Evolutionary conservation across 1,140 invertebrate genomes (phyloP).

Genomic region (Pinna nobilis): DNA sequence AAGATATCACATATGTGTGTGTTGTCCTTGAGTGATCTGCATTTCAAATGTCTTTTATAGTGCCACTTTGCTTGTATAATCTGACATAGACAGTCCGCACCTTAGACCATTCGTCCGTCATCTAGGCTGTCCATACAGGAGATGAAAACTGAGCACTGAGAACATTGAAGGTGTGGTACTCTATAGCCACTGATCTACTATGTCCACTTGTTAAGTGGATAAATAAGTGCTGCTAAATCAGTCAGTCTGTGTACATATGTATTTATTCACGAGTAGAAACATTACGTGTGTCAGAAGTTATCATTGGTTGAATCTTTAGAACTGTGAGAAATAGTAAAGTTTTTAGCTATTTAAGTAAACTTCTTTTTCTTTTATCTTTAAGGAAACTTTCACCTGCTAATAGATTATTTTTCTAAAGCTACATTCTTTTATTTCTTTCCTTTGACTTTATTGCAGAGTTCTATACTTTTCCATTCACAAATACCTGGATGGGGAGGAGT

Average conservation of each 20-base stretch:
- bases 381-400: neutral
- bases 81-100: neutral
- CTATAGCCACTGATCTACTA: too few species aligned
- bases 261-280: neutral
- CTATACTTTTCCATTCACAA: slow-evolving; percentile 98
- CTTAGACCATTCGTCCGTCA: neutral
- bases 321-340: neutral
- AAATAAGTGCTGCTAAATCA: too few species aligned
- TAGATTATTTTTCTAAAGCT: too few species aligned
- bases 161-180: too few species aligned
- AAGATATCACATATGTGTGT: neutral
- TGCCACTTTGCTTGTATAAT: neutral
- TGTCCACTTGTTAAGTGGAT: too few species aligned
- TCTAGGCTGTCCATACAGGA: too few species aligned
- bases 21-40: neutral
- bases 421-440: neutral
- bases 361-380: neutral
- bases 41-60: neutral
- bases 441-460: slow-evolving; percentile 80
- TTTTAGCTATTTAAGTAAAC: neutral
- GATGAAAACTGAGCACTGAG: too few species aligned
- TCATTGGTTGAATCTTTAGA: neutral
- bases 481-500: slow-evolving; percentile 94
- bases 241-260: too few species aligned
- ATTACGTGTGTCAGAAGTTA: neutral